Evolutionary conservation across 1,140 invertebrate genomes (phyloP).

Genomic region (Tetramorium simillimum): DNA sequence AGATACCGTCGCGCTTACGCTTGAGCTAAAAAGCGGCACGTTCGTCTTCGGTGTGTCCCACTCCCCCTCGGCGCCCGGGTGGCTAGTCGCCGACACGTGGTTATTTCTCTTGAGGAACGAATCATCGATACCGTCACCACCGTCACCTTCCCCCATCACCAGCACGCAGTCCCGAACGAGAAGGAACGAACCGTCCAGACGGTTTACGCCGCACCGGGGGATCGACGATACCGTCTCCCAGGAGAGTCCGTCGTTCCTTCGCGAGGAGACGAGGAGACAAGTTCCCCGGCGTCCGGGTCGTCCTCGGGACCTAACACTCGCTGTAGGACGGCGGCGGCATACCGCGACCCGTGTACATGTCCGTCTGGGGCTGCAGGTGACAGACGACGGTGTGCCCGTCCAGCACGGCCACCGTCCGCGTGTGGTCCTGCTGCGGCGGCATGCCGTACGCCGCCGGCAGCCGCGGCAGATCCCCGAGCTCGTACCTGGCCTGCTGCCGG

Average conservation of each 20-base stretch:
- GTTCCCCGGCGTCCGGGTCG: not conserved
- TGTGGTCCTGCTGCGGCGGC: constrained; percentile 85
- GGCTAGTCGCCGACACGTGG: constrained; percentile 4
- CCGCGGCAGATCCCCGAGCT: constrained; percentile 85
- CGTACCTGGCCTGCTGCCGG: constrained; percentile 82
- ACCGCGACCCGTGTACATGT: constrained; percentile 86
- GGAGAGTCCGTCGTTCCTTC: constrained; percentile 24
- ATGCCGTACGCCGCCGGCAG: constrained; percentile 84
- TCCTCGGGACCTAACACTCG: constrained; percentile 83
- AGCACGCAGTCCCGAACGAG: constrained; percentile 3
- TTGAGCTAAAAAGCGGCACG: constrained; percentile 65
- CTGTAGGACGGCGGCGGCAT: constrained; percentile 87
- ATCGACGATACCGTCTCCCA: not conserved
- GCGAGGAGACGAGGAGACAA: constrained; percentile 30
- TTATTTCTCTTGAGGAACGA: constrained; percentile 31
- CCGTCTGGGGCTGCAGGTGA: constrained; percentile 90
- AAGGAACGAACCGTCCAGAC: not conserved
- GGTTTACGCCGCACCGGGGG: not conserved
- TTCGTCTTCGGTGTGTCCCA: not conserved
- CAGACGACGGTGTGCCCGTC: constrained; percentile 94
- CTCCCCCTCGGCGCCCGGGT: not conserved
- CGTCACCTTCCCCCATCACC: constrained; percentile 2
- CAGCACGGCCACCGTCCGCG: constrained; percentile 91
- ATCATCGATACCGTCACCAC: constrained; percentile 4
- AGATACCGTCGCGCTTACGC: constrained; percentile 44